phyloP scores from a whole-genome alignment of 2,113 vertebrate species.

The Carassius auratus region DNA sequence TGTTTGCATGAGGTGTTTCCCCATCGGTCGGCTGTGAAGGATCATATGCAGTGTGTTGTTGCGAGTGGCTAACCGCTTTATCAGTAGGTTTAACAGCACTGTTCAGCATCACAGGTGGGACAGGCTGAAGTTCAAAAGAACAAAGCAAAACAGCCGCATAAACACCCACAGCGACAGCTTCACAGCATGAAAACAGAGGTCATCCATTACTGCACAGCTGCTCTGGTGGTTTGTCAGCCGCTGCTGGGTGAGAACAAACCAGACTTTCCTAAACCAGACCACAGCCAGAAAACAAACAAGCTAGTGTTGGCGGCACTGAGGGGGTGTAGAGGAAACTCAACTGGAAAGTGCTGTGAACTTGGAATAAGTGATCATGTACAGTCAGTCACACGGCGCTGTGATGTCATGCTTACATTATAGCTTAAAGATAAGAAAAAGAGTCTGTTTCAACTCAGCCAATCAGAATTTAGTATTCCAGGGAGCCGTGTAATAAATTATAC shows the following conservation, averaged over 20 bases:
- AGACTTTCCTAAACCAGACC: conserved; percentile 21
- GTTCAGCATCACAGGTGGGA: neutral
- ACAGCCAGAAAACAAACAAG: conserved; percentile 36
- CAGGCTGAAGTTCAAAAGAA: neutral
- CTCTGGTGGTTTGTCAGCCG: neutral
- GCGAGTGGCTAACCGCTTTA: neutral
- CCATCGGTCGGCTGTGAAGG: neutral
- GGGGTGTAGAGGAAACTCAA: neutral
- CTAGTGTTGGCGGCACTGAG: neutral
- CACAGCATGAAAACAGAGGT: neutral
- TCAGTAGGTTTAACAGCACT: neutral
- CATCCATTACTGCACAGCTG: neutral
- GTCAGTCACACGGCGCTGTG: neutral
- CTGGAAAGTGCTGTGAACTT: neutral
- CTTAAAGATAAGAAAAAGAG: neutral
- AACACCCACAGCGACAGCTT: neutral
- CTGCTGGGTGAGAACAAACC: neutral
- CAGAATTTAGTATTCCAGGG: neutral
- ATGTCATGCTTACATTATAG: neutral
- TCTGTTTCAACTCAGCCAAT: neutral
- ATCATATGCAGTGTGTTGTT: neutral
- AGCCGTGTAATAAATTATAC: neutral
- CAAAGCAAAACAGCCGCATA: neutral
- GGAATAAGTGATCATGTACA: neutral
- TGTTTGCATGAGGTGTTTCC: conserved; percentile 9